Base-by-base conservation (phyloP, 2,113 vertebrate genomes). In the Nanorana parkeri region DNA sequence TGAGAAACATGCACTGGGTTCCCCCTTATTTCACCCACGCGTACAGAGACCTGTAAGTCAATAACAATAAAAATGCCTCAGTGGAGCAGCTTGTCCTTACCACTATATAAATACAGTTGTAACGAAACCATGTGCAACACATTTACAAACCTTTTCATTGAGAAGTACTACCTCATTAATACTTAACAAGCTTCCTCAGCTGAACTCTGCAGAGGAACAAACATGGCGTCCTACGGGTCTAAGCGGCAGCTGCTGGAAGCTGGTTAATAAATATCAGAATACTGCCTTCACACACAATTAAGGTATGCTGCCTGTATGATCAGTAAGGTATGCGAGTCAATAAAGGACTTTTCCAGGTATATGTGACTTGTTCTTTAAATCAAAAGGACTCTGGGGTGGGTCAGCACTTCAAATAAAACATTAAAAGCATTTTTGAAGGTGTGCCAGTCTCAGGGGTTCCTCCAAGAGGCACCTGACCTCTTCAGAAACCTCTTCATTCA, bases 341-440 rank as follows among this genome's bases (percentile, higher is more conserved):
- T 47, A 54, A 56, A 17, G 69, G 26, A 17, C 19, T 72, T 26
- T 72, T 10, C 21, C 10, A 28, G 7, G 61, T 16, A 17, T 36
- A 23, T 0, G 20, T 21, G 11, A 74, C 28, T 36, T 29, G 19
- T 24, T 4, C 24, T 63, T 63, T 3, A 63, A 21, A 21, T 41
- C 26, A 36, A 16, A 47, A 21, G 71, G 26, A 32, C 71, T 55
- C n/a, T 21, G 28, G 55, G 72, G 72, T 61, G 56, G 56, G 55
- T 32, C 28, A 41, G 24, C 15, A 58, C 52, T 41, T 54, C n/a
- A 71, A 71, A 71, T 54, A 71, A 54, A 55, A 26, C 68, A 71
- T 71, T 71, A 71, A 71, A 71, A 71, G 68, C 68, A 54, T 71
- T 79, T 68, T 41, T 68, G 77, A 54, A 79, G n/a, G 1, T 1